Base-by-base conservation (phyloP, 37 sponge, comb jelly and placozoan species). In the Crambe crambe region DNA sequence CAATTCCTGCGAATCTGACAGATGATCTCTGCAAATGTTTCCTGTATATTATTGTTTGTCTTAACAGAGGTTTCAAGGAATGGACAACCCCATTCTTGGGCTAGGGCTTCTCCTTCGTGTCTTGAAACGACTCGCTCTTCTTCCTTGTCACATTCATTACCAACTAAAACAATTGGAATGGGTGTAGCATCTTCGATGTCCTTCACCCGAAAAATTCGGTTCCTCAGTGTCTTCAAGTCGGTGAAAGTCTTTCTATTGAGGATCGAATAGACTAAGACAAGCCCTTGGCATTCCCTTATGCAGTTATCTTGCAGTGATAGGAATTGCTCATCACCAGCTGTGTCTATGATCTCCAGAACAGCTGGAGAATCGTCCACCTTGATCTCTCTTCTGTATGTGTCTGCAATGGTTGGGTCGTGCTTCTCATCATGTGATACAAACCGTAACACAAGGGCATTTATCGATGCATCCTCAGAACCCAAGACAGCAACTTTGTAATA, bases 271-370 rank as follows among this genome's bases (percentile, higher is more conserved):
- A 98, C 98, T 21, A 98, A 83, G 0, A 98, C 58, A 51, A 98
- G 95, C 0, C 98, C 98, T 70, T 98, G 96, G 1, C 98, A 94
- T 74, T 98, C 95, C 88, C 95, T 96, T 68, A 98, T 98, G 88
- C 95, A 98, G 0, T 96, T 69, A 37, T 98, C 98, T 68, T 94
- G 42, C 98, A 98, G 92, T 2, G 91, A 90, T 23, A 89, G 94
- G 81, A 95, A 95, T 92, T 98, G 98, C 63, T 98, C 99, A 27
- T 96, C 95, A 4, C 98, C 98, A 17, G 98, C 98, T 25, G 98
- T 98, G 75, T 98, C 98, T 32, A 98, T 71, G 35, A 98, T 98
- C 69, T 98, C 98, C 4, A 98, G 72, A 10, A 88, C 88, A 0
- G 81, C 80, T 0, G 87, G 94, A 0, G 80, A 77, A 30, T 85